A percentile compares a stretch with the other conserved stretches of the same genome.
Conservation (phyloP, 2,888 invertebrate genomes). For the Helobdella robusta region DNA sequence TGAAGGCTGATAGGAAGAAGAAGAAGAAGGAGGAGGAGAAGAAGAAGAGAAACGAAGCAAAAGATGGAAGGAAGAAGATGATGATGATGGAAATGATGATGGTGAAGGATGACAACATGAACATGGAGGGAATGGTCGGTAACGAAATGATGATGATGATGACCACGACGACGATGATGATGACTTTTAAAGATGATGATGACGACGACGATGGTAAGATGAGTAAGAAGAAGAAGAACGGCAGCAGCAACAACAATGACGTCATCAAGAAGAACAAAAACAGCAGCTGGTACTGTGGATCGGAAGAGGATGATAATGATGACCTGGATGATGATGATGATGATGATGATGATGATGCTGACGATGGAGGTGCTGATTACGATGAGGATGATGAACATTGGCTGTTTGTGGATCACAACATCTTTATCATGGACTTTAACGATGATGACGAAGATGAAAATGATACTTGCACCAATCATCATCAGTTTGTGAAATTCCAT, state of each 20-base stretch:
- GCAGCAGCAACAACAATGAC: too few species aligned
- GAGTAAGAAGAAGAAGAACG: slow-evolving; percentile 6
- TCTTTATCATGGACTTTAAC: too few species aligned
- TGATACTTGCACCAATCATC: too few species aligned
- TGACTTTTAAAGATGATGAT: background rate
- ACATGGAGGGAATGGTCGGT: background rate
- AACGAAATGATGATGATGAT: background rate
- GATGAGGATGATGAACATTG: background rate
- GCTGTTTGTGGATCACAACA: background rate
- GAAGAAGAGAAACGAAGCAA: background rate
- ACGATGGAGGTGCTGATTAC: too few species aligned
- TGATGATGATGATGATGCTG: too few species aligned
- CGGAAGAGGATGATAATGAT: background rate
- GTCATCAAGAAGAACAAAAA: too few species aligned
- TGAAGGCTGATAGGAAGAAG: background rate
- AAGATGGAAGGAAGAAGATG: background rate
- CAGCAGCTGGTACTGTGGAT: background rate
- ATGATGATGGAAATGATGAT: slow-evolving; percentile 9
- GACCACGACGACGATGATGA: background rate
- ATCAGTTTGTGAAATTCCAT: background rate
- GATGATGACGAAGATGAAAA: too few species aligned
- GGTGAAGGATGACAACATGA: background rate
- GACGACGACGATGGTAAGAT: background rate
- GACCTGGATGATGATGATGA: too few species aligned
- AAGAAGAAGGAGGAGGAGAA: background rate